A percentile compares a stretch with the other conserved stretches of the same genome.
phyloP scores from a whole-genome alignment of 2,888 invertebrate species.

The Bombylius discolor region DNA sequence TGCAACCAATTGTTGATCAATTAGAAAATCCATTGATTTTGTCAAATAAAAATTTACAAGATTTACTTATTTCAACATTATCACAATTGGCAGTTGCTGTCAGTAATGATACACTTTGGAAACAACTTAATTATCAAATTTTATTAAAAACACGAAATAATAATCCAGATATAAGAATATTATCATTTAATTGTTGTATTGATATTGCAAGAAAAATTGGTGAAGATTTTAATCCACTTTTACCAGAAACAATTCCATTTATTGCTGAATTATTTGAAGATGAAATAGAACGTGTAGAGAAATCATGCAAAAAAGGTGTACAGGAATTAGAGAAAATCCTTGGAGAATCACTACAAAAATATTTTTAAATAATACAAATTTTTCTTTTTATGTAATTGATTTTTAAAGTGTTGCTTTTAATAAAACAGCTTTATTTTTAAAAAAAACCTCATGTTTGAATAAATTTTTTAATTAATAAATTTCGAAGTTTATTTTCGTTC shows the following conservation, averaged over 20 bases:
- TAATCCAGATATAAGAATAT: slow-evolving; percentile 58
- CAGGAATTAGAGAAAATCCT: slow-evolving; percentile 73
- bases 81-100: slow-evolving; percentile 70
- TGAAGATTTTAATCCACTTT: slow-evolving; percentile 73
- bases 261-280: slow-evolving; percentile 87
- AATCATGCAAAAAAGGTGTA: slow-evolving; percentile 64
- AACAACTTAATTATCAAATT: slow-evolving; percentile 79
- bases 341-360: slow-evolving; percentile 82
- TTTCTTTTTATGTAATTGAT: not conserved
- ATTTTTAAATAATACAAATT: slow-evolving; percentile 44
- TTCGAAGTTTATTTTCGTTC: not conserved
- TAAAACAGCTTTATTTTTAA: not conserved
- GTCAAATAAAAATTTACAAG: slow-evolving; percentile 38
- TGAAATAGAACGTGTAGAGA: slow-evolving; percentile 69
- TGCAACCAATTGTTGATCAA: slow-evolving; percentile 83
- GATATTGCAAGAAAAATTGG: slow-evolving; percentile 73
- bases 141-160: slow-evolving; percentile 73
- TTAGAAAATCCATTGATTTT: slow-evolving; percentile 57
- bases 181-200: slow-evolving; percentile 57
- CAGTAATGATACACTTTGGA: slow-evolving; percentile 79
- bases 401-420: not conserved
- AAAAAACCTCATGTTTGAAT: too few relatives aligned
- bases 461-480: not conserved
- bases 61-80: slow-evolving; percentile 61
- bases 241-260: slow-evolving; percentile 91